Evolutionary conservation across 2,888 invertebrate species (phyloP).

Genomic region (Pelosia muscerda): DNA sequence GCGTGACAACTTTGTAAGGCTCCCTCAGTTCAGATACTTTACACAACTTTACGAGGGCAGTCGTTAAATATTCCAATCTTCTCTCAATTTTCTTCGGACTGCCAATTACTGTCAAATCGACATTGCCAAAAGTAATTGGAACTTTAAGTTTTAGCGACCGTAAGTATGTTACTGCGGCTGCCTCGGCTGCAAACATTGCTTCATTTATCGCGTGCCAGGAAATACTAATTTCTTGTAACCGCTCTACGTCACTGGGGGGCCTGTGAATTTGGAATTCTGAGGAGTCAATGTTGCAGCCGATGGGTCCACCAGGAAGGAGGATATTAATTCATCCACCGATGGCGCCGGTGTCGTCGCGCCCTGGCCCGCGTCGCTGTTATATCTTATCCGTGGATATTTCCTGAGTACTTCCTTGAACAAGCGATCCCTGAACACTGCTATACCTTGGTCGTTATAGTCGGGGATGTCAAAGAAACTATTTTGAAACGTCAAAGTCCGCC

Average conservation of each 20-base stretch:
- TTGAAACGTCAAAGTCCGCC: no score
- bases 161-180: constrained; percentile 17
- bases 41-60: constrained; percentile 16
- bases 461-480: constrained; percentile 27
- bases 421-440: constrained; percentile 10
- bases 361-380: background rate
- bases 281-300: constrained; percentile 17
- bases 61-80: constrained; percentile 15
- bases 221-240: constrained; percentile 17
- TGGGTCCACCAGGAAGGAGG: background rate
- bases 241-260: background rate
- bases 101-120: constrained; percentile 24
- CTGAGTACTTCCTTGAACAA: constrained; percentile 1
- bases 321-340: no score
- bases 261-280: constrained; percentile 22
- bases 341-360: background rate
- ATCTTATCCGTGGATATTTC: background rate
- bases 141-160: constrained; percentile 18
- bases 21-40: background rate
- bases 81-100: background rate
- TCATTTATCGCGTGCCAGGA: constrained; percentile 13
- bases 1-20: constrained; percentile 10
- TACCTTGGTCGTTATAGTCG: constrained; percentile 20
- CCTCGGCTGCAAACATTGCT: constrained; percentile 22
- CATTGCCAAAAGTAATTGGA: constrained; percentile 32